Evolutionary conservation across 1,140 invertebrate species (phyloP).

Genomic region (Aporrectodea caliginosa): DNA sequence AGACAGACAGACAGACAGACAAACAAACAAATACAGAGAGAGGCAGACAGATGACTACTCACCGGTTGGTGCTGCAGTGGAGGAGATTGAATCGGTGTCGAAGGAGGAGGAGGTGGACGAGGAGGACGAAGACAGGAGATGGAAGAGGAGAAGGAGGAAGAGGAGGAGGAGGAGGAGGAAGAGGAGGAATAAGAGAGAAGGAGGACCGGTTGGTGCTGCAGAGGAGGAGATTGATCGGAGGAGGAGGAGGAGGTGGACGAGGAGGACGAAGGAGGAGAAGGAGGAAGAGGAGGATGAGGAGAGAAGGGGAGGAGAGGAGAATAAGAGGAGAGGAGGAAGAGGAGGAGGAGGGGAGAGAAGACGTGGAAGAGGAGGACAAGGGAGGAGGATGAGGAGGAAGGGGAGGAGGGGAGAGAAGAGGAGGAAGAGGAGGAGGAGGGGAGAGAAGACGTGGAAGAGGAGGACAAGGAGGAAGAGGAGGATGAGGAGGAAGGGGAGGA

Average conservation of each 20-base stretch:
- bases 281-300: not conserved
- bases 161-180: not conserved
- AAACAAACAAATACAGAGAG: too few species aligned
- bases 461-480: not conserved
- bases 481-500: not conserved
- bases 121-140: too few species aligned
- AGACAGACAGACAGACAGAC: too few species aligned
- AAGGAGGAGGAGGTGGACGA: too few species aligned
- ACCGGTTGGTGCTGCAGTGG: too few species aligned
- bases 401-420: not conserved
- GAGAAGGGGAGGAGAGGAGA: not conserved
- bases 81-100: too few species aligned
- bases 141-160: not conserved
- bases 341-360: not conserved
- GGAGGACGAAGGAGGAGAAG: not conserved
- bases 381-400: not conserved
- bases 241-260: not conserved
- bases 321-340: not conserved
- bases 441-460: not conserved
- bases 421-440: not conserved
- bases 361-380: not conserved
- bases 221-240: not conserved
- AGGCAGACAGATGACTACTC: too few species aligned
- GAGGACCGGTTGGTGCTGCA: too few species aligned
- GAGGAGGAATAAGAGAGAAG: too few species aligned